A percentile compares a stretch with the other conserved stretches of the same genome.
Evolutionary conservation across 2,113 vertebrate genomes (phyloP).

Genomic region (Triplophysa dalaica): DNA sequence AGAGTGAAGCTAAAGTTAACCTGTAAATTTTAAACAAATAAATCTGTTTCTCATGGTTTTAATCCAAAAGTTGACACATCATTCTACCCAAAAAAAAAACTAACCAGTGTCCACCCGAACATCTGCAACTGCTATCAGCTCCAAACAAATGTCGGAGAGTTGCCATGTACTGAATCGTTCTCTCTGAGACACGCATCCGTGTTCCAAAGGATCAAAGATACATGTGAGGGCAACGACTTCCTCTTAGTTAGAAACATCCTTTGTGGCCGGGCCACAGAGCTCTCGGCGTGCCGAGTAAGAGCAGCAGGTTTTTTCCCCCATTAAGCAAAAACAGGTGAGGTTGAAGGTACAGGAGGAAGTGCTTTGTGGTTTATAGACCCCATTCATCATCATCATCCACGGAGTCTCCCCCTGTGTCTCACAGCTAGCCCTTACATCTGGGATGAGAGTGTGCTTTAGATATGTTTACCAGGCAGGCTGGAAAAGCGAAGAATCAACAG

Average conservation of each 20-base stretch:
- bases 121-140: conserved; percentile 11
- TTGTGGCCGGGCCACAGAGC: neutral
- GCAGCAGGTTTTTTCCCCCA: conserved; percentile 17
- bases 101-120: neutral
- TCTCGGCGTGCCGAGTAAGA: conserved; percentile 11
- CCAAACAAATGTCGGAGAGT: conserved; percentile 21
- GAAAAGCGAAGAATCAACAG: conserved; percentile 44
- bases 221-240: conserved; percentile 32
- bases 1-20: too few species aligned
- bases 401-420: conserved; percentile 39
- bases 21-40: too few species aligned
- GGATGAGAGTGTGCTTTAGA: conserved; percentile 47
- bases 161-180: conserved; percentile 8
- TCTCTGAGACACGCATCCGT: neutral
- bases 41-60: too few species aligned
- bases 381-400: conserved; percentile 45
- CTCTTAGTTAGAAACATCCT: conserved; percentile 35
- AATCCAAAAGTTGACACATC: too few species aligned
- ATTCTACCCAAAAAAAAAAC: too few species aligned
- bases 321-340: conserved; percentile 43
- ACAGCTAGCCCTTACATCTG: conserved; percentile 55
- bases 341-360: conserved; percentile 43
- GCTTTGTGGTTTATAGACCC: conserved; percentile 38
- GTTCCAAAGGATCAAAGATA: conserved; percentile 35
- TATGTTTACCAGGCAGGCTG: conserved; percentile 47